These are phyloP conservation scores for Malurus melanocephalus DNA, from an alignment of 2,113 vertebrate species.

Conservation along the genomic window DNA sequence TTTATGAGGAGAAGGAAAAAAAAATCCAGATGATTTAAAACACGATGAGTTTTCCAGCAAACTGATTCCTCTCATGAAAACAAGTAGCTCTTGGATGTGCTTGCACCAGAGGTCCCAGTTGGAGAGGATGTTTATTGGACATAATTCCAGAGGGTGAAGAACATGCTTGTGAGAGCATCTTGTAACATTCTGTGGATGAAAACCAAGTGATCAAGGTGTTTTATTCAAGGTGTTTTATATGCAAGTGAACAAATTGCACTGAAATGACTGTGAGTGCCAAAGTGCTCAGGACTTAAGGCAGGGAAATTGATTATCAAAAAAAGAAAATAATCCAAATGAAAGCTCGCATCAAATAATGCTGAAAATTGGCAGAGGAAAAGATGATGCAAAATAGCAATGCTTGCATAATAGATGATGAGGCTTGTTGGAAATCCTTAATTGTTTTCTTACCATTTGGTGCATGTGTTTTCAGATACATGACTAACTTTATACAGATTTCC, in stretches of 20 bases:
- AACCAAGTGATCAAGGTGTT: background rate
- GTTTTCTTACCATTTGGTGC: background rate
- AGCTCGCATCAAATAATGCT: background rate
- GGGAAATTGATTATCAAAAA: slow-evolving; percentile 23
- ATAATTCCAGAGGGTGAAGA: background rate
- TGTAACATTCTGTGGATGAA: background rate
- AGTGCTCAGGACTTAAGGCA: background rate
- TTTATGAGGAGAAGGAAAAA: no score
- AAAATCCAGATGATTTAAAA: no score
- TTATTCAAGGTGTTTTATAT: no score
- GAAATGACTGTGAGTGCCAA: background rate
- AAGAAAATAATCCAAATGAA: background rate
- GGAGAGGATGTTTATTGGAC: background rate
- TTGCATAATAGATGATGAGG: background rate
- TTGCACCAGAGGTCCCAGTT: background rate
- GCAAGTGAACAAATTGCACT: background rate
- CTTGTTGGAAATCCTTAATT: background rate
- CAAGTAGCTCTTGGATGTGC: background rate
- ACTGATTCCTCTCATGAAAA: background rate
- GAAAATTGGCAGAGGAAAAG: background rate
- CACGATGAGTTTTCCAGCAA: background rate
- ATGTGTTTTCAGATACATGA: background rate
- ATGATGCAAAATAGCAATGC: background rate
- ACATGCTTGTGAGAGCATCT: background rate
- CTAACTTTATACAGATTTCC: background rate